These are phyloP conservation scores for Epizoanthus ramosus DNA, from an alignment of 92 coral and sea anemone genomes.

Conservation along the genomic window DNA sequence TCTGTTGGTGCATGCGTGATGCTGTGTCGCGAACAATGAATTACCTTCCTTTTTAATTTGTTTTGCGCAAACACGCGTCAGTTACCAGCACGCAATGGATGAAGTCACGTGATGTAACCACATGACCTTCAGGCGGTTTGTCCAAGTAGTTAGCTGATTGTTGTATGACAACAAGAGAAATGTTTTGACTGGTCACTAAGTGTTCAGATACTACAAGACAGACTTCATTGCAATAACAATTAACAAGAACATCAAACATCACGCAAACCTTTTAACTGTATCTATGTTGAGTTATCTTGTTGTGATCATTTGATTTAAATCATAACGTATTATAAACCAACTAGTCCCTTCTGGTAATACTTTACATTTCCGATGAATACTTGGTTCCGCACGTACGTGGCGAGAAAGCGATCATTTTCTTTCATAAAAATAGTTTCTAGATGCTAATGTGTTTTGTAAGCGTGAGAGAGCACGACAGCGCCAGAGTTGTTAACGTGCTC, in stretches of 20 bases:
- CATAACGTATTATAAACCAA: background rate
- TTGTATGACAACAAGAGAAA: constrained; percentile 3
- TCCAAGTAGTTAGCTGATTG: background rate
- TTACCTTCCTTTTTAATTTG: background rate
- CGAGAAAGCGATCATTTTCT: background rate
- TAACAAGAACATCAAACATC: background rate
- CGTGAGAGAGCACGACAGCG: background rate
- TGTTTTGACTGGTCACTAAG: constrained; percentile 10
- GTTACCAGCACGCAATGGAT: constrained; percentile 21
- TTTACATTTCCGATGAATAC: background rate
- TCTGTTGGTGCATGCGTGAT: constrained; percentile 31
- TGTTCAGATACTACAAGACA: background rate
- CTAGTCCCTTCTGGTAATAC: background rate
- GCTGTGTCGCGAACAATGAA: background rate
- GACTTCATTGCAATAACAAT: background rate
- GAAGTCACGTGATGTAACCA: constrained; percentile 6
- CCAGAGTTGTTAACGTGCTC: background rate
- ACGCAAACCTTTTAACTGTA: constrained; percentile 4
- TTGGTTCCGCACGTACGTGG: background rate
- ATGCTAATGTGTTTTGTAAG: background rate
- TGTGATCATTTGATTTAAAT: background rate
- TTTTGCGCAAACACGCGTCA: constrained; percentile 23
- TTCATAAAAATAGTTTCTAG: background rate
- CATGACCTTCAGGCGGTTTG: background rate
- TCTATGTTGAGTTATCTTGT: background rate